Percentiles rank a stretch among this genome's conserved stretches.
Evolutionary conservation across 2,113 vertebrate species (phyloP).

Genomic region (Mystacornis crossleyi): DNA sequence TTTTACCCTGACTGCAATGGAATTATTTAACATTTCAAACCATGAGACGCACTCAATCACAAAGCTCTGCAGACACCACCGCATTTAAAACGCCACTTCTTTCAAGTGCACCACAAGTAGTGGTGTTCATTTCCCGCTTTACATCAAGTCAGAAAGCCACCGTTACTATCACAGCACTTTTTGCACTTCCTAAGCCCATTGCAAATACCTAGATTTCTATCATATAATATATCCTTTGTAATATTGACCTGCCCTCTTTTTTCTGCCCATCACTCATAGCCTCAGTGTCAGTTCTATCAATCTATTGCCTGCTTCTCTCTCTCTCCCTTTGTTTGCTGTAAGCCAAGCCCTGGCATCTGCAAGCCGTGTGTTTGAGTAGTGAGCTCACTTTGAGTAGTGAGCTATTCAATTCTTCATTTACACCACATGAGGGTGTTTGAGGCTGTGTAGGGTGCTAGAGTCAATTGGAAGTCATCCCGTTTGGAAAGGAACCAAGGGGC

Average conservation of each 20-base stretch:
- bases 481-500: not conserved
- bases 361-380: not conserved
- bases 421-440: constrained; percentile 35
- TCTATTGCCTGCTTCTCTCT: not conserved
- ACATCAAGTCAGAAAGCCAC: not conserved
- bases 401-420: not conserved
- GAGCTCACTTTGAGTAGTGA: too few species aligned
- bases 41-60: not conserved
- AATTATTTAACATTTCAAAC: constrained; percentile 60
- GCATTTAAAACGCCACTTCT: not conserved
- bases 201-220: not conserved
- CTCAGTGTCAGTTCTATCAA: not conserved
- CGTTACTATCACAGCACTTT: not conserved
- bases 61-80: not conserved
- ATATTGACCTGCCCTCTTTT: not conserved
- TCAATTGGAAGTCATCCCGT: not conserved
- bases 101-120: not conserved
- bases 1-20: constrained; percentile 19
- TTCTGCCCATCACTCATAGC: not conserved
- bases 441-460: not conserved
- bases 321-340: not conserved
- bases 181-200: not conserved
- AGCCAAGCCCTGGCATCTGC: not conserved
- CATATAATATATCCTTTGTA: not conserved
- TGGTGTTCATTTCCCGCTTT: not conserved